Evolutionary conservation across 1,140 invertebrate genomes (phyloP).

Genomic region (Microvelia longipes): DNA sequence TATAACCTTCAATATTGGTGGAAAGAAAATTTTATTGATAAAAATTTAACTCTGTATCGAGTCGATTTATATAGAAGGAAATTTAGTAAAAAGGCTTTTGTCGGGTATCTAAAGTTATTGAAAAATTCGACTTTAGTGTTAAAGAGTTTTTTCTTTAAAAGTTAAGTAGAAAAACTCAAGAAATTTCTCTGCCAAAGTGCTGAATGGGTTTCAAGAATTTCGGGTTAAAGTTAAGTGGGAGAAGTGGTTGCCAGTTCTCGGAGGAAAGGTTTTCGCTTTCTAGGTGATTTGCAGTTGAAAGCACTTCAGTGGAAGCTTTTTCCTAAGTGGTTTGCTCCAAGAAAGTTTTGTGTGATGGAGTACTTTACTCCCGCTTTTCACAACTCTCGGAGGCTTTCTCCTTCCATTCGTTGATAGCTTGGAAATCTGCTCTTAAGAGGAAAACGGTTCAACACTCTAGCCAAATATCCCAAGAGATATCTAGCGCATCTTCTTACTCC

Average conservation of each 20-base stretch:
- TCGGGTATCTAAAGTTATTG: too few relatives aligned
- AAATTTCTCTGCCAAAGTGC: too few relatives aligned
- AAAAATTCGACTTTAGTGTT: too few relatives aligned
- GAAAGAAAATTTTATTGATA: too few relatives aligned
- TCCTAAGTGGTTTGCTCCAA: neutral
- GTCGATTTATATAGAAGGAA: too few relatives aligned
- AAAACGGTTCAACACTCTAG: neutral
- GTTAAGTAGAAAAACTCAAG: too few relatives aligned
- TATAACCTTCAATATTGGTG: too few relatives aligned
- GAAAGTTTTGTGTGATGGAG: neutral
- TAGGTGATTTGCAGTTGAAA: neutral
- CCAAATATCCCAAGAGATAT: neutral
- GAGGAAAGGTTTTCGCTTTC: neutral
- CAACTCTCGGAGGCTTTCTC: neutral
- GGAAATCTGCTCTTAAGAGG: neutral
- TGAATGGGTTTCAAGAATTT: neutral
- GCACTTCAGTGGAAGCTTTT: neutral
- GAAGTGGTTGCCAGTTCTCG: neutral
- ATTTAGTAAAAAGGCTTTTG: too few relatives aligned
- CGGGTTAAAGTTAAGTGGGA: neutral
- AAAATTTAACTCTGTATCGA: too few relatives aligned
- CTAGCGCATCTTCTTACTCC: neutral
- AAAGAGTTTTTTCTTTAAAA: too few relatives aligned
- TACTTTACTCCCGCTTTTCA: neutral
- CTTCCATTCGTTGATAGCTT: neutral